Conservation (phyloP, 2,888 invertebrate genomes). For the Caenorhabditis wallacei region DNA sequence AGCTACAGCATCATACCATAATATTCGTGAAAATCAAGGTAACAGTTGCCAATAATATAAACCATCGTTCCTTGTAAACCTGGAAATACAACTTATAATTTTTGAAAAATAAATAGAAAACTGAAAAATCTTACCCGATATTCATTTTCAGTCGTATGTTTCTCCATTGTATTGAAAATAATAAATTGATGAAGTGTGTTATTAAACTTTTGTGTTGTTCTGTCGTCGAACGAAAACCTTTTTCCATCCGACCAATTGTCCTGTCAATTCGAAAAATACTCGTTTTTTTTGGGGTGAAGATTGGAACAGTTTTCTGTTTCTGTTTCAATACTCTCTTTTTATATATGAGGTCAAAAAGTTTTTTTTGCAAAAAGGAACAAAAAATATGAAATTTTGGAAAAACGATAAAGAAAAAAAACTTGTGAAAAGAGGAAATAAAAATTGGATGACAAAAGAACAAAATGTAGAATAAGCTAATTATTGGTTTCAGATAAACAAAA, state of each 20-base stretch:
- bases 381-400: constrained; percentile 11
- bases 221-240: constrained; percentile 24
- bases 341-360: constrained; percentile 29
- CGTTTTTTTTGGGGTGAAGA: constrained; percentile 11
- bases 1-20: no score
- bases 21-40: constrained; percentile 48
- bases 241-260: constrained; percentile 31
- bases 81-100: no score
- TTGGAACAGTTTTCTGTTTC: constrained; percentile 18
- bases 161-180: constrained; percentile 18
- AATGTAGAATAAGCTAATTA: neutral
- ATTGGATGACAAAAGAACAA: neutral
- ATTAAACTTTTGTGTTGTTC: neutral
- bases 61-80: constrained; percentile 62
- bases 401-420: constrained; percentile 7
- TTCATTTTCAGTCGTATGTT: constrained; percentile 33
- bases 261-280: constrained; percentile 29
- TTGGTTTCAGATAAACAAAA: neutral
- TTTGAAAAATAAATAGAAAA: neutral
- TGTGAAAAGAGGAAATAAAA: neutral
- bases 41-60: constrained; percentile 34
- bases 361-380: neutral
- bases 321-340: constrained; percentile 3
- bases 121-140: constrained; percentile 31
- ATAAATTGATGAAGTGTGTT: neutral